Evolutionary conservation across 2,113 vertebrate genomes (phyloP).

Genomic region (Chloebia gouldiae): DNA sequence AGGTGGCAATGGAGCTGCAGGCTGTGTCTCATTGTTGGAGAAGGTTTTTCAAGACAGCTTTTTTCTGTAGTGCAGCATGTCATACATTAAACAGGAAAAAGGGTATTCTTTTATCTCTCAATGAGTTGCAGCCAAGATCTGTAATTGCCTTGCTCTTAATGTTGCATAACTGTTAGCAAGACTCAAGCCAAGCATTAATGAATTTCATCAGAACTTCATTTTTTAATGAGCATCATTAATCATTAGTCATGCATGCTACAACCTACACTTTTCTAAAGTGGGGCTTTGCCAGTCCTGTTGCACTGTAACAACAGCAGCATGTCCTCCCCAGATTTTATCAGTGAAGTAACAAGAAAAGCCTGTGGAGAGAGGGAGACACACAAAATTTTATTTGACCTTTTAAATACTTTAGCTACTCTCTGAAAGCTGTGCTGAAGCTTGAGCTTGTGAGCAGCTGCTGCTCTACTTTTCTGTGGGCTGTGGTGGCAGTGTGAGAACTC

Average conservation of each 20-base stretch:
- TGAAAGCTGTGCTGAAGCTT: background rate
- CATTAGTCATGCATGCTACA: constrained; percentile 55
- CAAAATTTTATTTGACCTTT: background rate
- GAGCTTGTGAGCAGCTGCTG: background rate
- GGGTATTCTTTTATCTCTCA: constrained; percentile 55
- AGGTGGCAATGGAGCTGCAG: constrained; percentile 59
- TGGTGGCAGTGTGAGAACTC: background rate
- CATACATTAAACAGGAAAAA: constrained; percentile 28
- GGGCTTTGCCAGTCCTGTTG: constrained; percentile 34
- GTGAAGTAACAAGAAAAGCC: background rate
- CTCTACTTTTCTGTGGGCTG: background rate
- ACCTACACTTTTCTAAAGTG: constrained; percentile 44
- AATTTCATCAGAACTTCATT: constrained; percentile 73
- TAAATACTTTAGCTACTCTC: background rate
- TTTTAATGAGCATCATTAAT: constrained; percentile 74
- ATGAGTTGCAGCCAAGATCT: constrained; percentile 63
- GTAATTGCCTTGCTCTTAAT: constrained; percentile 72
- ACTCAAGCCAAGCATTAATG: constrained; percentile 72
- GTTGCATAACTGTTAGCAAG: constrained; percentile 71
- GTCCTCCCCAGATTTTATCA: background rate
- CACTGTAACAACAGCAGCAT: constrained; percentile 31
- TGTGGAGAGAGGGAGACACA: background rate
- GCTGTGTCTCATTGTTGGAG: background rate
- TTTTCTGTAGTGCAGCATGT: background rate
- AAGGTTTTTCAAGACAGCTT: background rate